Conservation (phyloP, 64 coral and sea anemone species). For the Dendronephthya gigantea region DNA sequence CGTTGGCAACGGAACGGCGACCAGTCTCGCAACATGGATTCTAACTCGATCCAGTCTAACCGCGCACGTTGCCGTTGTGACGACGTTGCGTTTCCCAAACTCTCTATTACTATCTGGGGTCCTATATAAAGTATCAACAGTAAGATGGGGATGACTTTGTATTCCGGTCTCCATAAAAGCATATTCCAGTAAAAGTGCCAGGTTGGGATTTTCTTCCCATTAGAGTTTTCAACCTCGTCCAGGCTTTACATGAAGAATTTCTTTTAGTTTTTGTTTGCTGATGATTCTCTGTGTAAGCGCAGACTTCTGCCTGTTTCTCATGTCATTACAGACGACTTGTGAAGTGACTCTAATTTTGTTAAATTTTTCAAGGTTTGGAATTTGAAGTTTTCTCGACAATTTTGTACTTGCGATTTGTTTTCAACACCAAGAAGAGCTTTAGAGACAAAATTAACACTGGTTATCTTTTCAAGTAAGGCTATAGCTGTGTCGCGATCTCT, state of each 20-base stretch:
- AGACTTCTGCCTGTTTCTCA: background rate
- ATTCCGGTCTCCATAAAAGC: conserved; percentile 11
- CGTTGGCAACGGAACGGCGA: background rate
- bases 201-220: background rate
- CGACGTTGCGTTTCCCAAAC: no score
- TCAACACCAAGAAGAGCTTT: background rate
- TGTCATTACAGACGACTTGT: background rate
- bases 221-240: background rate
- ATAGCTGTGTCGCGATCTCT: conserved; percentile 40
- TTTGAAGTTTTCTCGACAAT: background rate
- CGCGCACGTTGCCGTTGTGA: no score
- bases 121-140: conserved; percentile 25
- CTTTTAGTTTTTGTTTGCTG: background rate
- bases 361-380: background rate
- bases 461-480: conserved; percentile 31
- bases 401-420: background rate
- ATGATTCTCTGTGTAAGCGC: background rate
- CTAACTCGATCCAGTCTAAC: no score
- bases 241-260: background rate
- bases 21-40: background rate
- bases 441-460: conserved; percentile 29
- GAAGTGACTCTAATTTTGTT: background rate
- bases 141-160: background rate
- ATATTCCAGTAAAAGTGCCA: background rate
- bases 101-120: background rate